Conservation (phyloP, 2,113 vertebrate genomes). For the Eudyptes chrysolophus region DNA sequence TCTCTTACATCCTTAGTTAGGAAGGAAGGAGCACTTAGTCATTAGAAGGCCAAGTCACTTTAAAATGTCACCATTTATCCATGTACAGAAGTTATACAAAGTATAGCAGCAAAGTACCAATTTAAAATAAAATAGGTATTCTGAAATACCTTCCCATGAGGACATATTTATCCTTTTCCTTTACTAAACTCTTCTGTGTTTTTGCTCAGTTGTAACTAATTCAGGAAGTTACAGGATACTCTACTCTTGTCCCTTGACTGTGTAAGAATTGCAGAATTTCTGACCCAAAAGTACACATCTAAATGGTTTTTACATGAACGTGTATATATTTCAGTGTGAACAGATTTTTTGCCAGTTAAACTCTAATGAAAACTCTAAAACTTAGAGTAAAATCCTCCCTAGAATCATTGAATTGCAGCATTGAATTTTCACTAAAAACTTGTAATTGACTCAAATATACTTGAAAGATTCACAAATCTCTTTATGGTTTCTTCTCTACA, state of each 20-base stretch:
- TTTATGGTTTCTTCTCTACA: neutral
- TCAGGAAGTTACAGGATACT: neutral
- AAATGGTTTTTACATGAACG: neutral
- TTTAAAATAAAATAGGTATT: neutral
- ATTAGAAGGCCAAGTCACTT: neutral
- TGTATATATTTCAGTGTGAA: fast-evolving
- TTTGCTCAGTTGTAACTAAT: neutral
- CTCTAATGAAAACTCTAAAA: neutral
- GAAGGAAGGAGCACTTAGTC: neutral
- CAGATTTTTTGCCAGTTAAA: neutral
- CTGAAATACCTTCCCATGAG: neutral
- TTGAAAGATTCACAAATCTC: neutral
- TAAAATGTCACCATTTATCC: neutral
- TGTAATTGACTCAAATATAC: neutral
- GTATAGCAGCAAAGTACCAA: neutral
- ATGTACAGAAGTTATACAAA: neutral
- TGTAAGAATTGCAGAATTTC: neutral
- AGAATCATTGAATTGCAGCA: neutral
- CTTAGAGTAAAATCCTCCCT: neutral
- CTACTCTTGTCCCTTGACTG: neutral
- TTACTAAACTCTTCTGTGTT: neutral
- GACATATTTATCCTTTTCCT: neutral
- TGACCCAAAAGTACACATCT: neutral
- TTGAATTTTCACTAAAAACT: neutral
- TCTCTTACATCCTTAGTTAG: neutral